Conservation (phyloP, 2,113 vertebrate genomes). For the Aspidoscelis tigris region DNA sequence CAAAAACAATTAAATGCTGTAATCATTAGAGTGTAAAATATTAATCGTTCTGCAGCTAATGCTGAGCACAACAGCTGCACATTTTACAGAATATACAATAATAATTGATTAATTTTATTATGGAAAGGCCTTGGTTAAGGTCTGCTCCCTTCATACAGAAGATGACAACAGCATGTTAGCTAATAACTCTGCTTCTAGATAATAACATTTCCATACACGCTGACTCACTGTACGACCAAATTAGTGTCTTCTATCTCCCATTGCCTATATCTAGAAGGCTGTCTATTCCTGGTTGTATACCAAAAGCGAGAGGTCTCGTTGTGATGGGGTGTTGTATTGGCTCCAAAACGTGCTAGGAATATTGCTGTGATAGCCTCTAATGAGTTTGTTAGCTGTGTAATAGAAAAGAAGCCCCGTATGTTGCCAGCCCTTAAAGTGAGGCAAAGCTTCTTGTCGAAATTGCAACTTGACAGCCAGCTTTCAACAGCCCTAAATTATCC, state of each 20-base stretch:
- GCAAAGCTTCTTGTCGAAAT: slow-evolving; percentile 65
- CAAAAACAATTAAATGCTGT: neutral
- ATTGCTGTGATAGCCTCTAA: slow-evolving; percentile 67
- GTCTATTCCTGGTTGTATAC: fast-evolving
- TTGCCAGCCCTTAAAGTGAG: slow-evolving; percentile 63
- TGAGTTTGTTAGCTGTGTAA: slow-evolving; percentile 74
- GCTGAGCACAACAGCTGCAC: neutral
- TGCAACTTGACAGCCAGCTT: slow-evolving; percentile 72
- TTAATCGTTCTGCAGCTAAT: neutral
- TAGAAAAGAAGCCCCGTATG: slow-evolving; percentile 62
- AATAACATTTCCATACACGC: too few relatives aligned
- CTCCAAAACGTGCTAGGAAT: slow-evolving; percentile 61
- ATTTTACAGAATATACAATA: neutral
- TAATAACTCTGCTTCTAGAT: too few relatives aligned
- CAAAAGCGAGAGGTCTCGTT: neutral
- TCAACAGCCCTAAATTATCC: slow-evolving; percentile 77
- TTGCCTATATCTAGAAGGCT: neutral
- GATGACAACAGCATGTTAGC: too few relatives aligned
- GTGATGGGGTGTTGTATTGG: neutral
- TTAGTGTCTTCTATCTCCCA: neutral
- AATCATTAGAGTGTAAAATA: neutral
- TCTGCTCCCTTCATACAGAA: too few relatives aligned
- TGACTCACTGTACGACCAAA: too few relatives aligned
- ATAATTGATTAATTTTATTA: too few relatives aligned
- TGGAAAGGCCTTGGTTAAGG: too few relatives aligned